Conservation (phyloP, 1,140 invertebrate species). For the Tetraneura akinire region DNA sequence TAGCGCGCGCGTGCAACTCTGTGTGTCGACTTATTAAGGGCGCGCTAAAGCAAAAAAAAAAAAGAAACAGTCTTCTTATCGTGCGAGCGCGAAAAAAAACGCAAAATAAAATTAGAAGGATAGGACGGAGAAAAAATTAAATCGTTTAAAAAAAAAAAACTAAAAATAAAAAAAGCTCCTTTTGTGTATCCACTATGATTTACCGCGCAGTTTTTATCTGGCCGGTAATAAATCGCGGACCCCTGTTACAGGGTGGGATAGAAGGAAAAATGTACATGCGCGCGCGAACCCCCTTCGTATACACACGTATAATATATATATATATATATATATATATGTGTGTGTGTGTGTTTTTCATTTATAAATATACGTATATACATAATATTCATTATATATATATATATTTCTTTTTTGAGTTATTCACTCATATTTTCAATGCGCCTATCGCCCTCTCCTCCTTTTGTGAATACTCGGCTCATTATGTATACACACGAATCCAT, state of each 20-base stretch:
- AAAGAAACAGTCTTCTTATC: constrained; percentile 46
- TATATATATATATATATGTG: not conserved
- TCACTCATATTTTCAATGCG: constrained; percentile 44
- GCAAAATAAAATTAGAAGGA: constrained; percentile 37
- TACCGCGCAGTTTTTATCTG: constrained; percentile 48
- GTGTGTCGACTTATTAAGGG: constrained; percentile 47
- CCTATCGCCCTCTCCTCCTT: constrained; percentile 37
- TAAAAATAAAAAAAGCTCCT: constrained; percentile 27
- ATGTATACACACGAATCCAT: constrained; percentile 51
- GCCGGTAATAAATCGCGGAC: constrained; percentile 42
- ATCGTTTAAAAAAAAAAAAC: constrained; percentile 46
- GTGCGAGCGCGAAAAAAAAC: constrained; percentile 11
- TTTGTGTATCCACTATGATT: constrained; percentile 43
- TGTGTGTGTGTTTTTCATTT: not conserved
- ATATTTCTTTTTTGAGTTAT: constrained; percentile 26
- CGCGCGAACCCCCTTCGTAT: constrained; percentile 5
- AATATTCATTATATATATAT: no score
- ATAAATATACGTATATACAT: no score
- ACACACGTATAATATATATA: no score
- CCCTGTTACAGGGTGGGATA: not conserved
- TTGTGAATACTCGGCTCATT: constrained; percentile 39
- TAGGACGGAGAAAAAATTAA: constrained; percentile 47
- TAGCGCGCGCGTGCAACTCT: not conserved
- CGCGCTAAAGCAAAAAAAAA: not conserved
- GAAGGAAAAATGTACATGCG: constrained; percentile 26